Evolutionary conservation across 2,888 invertebrate genomes (phyloP), one percentile per base, ranked within the genome.

Genomic region (Zaprionus obscuricornis): DNA sequence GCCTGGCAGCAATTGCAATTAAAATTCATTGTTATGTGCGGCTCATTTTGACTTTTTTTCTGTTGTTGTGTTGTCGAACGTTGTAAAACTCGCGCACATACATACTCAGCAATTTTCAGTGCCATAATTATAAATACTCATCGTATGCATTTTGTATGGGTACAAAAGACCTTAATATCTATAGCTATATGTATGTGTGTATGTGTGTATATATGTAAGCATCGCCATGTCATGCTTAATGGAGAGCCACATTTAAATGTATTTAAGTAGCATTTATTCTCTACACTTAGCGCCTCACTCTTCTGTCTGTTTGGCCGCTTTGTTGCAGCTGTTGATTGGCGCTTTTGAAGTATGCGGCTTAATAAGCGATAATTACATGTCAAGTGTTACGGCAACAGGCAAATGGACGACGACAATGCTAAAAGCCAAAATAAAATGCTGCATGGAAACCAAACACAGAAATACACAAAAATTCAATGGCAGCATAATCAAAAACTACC

Each of bases 21-120:
- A 86, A 79, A 86, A 79, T 79, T 79, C 78, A 79, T 79, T 79
- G 86, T 79, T 86, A 76, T 79, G 42, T 66, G 76, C 66, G 64
- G 78, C 70, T 58, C 78, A 77, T 74, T 74, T 74, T 69, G 62
- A 64, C 64, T 83, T 78, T 81, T 81, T 84, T 50, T 47, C 16
- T 22, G 46, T 24, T 11, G 33, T 36, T 16, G 14, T n/a, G 10
- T 27, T 40, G 54, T 40, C 37, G 51, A 55, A 71, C 51, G 54
- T 45, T 59, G 49, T 64, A 40, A 50, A 52, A 34, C 42, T 20
- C 11, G 14, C 42, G 24, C 8, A n/a, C n/a, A n/a, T n/a, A n/a
- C n/a, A n/a, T 20, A 26, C 45, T 50, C 37, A 62, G 64, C 67
- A 64, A 65, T 83, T 75, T 77, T 42, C 85, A 73, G 66, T 47